Base-by-base conservation (phyloP, 2,797 vertebrate species). In the Paguma larvata region DNA sequence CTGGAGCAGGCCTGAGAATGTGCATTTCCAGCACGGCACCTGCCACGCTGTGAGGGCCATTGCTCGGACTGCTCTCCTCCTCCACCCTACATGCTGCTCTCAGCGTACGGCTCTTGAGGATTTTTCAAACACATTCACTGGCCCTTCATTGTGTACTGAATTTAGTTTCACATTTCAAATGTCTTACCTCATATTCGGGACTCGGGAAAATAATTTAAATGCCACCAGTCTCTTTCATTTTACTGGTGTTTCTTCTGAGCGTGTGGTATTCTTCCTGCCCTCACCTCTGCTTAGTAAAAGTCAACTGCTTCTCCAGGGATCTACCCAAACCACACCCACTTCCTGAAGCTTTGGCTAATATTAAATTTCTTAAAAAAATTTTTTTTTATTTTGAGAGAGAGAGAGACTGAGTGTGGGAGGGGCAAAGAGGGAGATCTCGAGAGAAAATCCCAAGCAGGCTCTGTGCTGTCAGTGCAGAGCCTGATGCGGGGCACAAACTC, bases 101-200 rank as follows among this genome's bases (percentile, higher is more conserved):
- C 23, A 11, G 32, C n/a, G 4, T 19, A 1, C 3, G 56, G 27
- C 4, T 73, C 7, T 85, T 46, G 44, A 21, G 34, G 32, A 56
- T 41, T 53, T 84, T 48, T 92, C 51, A 85, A 18, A 88, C 89
- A 19, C 51, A 53, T 89, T 79, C n/a, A 59, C 4, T 65, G 65
- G 7, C 23, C 4, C 9, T 70, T 91, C 15, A 6, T 19, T 51
- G 4, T 30, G 68, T 62, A 21, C 12, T 65, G 5, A 38, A 44
- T 78, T 46, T 51, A 27, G 6, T 56, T 91, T 89, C 44, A 72
- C 62, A 85, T 89, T 84, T 79, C 89, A 89, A 53, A 77, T 87
- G 38, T 44, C 51, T 59, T 72, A 21, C 9, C n/a, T 89, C 9
- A 14, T 83, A 56, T 62, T 77, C 62, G 73, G 44, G 32, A 88